Conservation (phyloP, 2,113 vertebrate genomes). For the Rissa tridactyla region DNA sequence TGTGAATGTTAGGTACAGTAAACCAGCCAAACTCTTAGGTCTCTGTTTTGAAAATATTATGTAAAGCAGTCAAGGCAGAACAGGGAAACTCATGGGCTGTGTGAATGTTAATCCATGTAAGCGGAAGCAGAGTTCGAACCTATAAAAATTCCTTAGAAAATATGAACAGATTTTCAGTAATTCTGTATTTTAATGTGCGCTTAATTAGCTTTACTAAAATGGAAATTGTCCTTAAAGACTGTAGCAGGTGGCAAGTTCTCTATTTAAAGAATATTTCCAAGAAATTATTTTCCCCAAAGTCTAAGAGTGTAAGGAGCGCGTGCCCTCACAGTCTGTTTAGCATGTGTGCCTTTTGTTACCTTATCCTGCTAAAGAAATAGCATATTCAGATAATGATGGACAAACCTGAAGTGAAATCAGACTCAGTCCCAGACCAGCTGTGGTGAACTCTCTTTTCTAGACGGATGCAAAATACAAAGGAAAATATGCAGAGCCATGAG, state of each 20-base stretch:
- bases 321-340: background rate
- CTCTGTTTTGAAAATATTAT: background rate
- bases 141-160: background rate
- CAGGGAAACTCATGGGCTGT: background rate
- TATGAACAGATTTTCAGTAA: background rate
- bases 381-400: background rate
- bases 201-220: background rate
- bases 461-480: background rate
- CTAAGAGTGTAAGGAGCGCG: background rate
- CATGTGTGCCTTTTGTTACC: background rate
- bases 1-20: background rate
- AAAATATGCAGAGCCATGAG: background rate
- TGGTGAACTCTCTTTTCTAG: background rate
- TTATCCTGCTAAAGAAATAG: background rate
- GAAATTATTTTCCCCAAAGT: background rate
- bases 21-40: background rate
- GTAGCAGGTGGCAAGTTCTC: background rate
- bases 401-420: background rate
- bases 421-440: background rate
- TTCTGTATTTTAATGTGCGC: background rate
- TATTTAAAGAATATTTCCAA: conserved; percentile 13
- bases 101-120: background rate
- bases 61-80: background rate
- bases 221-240: background rate
- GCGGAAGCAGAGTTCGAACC: background rate